Evolutionary conservation across 2,888 invertebrate species (phyloP), one percentile per base, ranked within the genome.

Genomic region (Eueremaeus valkanovi): DNA sequence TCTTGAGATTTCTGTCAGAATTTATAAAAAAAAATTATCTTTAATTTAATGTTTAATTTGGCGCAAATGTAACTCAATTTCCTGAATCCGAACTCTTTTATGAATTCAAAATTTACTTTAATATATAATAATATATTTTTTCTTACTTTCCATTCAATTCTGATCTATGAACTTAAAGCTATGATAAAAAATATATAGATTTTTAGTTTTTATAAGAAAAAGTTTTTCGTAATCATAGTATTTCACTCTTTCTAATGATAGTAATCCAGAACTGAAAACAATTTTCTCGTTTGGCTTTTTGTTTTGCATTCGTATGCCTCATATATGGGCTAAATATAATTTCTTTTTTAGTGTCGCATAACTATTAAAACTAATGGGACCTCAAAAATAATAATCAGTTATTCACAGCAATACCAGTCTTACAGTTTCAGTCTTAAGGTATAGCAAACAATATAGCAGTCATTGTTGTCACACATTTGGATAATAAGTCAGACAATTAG

Each of bases 251-350:
- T 51, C 24, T 29, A 58, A 29, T 58, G 58, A 58, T 29, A 58
- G 58, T 58, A 29, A 24, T 29, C 29, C 58, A 58, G 11, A 11
- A 58, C 9, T 31, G 13, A 9, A 58, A 58, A 58, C 58, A 58
- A 58, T 58, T 58, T 58, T 58, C 3, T 11, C 29, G 16, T 58
- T 27, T 6, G 2, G 42, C 11, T 45, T 49, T 49, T 49, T 18
- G n/a, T n/a, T n/a, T n/a, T n/a, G n/a, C n/a, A n/a, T n/a, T n/a
- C n/a, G n/a, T n/a, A 29, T 18, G 36, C 18, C 21, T 55, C 21
- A 66, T 13, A 66, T 66, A 40, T 66, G 40, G 66, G 66, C 40
- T 66, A 66, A 66, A 66, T 40, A 36, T 66, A 66, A 66, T 36
- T n/a, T 36, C 29, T 3, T 21, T 66, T 66, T 66, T 66, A 66